Evolutionary conservation across 2,113 vertebrate genomes (phyloP).

Genomic region (Rhinolophus ferrumequinum): DNA sequence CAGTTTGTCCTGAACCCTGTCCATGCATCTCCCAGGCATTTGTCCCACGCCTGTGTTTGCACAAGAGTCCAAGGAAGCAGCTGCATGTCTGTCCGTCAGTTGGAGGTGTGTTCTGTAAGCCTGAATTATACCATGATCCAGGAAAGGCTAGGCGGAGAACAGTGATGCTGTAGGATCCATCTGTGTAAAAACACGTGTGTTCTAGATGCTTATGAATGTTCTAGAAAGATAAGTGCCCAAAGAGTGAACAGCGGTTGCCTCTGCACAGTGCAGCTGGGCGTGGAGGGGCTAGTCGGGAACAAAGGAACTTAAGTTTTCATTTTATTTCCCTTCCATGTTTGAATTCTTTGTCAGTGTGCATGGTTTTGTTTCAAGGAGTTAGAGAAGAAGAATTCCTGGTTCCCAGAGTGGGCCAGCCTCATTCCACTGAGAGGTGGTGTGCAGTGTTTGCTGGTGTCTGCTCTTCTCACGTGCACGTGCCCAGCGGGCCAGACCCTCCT

Average conservation of each 20-base stretch:
- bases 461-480: too few species aligned
- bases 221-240: background rate
- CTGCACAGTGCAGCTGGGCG: background rate
- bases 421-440: background rate
- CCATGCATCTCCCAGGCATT: background rate
- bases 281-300: background rate
- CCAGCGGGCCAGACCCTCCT: too few species aligned
- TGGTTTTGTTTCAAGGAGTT: background rate
- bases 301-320: background rate
- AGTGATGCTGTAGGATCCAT: background rate
- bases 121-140: background rate
- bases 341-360: background rate
- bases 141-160: background rate
- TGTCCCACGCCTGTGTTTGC: too few species aligned
- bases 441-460: background rate
- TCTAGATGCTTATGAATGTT: background rate
- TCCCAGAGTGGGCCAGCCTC: background rate
- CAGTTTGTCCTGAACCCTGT: too few species aligned
- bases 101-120: background rate
- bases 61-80: background rate
- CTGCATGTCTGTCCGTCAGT: fast-evolving
- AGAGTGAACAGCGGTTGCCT: background rate
- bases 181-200: background rate
- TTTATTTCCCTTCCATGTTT: background rate
- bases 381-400: background rate